Conservation (phyloP, 2,113 vertebrate species). For the Isichthys henryi region DNA sequence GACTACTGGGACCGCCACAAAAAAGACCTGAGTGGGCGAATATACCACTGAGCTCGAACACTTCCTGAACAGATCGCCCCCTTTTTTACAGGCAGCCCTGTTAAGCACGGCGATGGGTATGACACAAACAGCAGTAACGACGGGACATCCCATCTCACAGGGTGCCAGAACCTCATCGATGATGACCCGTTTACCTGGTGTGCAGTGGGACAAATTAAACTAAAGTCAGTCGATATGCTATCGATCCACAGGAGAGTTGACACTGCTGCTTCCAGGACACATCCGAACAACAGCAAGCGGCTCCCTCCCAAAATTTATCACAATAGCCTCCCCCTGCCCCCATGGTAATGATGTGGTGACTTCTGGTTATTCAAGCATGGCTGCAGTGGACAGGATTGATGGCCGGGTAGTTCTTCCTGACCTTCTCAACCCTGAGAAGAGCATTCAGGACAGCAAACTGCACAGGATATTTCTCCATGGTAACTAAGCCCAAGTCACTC, state of each 20-base stretch:
- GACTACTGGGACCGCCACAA: not conserved
- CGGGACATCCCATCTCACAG: not conserved
- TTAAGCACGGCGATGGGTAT: not conserved
- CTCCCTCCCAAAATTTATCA: not conserved
- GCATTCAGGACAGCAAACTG: not conserved
- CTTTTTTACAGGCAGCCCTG: not conserved
- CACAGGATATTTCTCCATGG: slow-evolving; percentile 1
- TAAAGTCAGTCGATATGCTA: not conserved
- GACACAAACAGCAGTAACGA: not conserved
- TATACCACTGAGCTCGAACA: not conserved
- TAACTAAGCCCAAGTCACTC: not conserved
- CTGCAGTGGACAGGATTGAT: not conserved
- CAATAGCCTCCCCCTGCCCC: not conserved
- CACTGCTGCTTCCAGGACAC: not conserved
- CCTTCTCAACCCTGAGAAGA: not conserved
- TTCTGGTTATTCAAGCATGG: not conserved
- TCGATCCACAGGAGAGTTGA: not conserved
- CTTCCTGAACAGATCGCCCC: not conserved
- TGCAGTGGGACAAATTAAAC: not conserved
- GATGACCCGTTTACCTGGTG: not conserved
- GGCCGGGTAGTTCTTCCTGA: not conserved
- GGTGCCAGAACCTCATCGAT: not conserved
- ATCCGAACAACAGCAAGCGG: not conserved
- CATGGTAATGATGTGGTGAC: not conserved
- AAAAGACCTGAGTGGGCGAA: not conserved